These are phyloP conservation scores for Leptoteleia sp. DNA, from an alignment of 1,140 invertebrate species.

Conservation along the genomic window DNA sequence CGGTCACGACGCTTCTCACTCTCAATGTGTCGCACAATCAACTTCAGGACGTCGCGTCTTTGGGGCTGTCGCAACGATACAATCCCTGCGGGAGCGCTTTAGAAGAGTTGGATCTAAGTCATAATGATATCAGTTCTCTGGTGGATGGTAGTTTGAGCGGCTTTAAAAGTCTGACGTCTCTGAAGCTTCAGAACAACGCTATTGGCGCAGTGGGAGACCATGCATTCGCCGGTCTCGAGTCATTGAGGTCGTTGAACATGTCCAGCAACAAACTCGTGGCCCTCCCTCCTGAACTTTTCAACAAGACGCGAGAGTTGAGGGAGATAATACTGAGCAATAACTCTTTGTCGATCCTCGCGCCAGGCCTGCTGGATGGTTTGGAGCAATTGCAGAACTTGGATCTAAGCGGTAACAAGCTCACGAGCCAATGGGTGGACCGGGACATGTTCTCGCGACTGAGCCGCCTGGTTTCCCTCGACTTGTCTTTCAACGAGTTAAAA, in stretches of 20 bases:
- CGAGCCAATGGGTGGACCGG: slow-evolving; percentile 88
- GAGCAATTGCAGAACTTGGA: slow-evolving; percentile 89
- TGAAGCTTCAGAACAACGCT: slow-evolving; percentile 88
- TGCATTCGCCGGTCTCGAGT: slow-evolving; percentile 85
- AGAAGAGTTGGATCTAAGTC: slow-evolving; percentile 87
- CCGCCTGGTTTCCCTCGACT: slow-evolving; percentile 87
- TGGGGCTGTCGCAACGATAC: slow-evolving; percentile 86
- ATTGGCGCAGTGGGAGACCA: slow-evolving; percentile 87
- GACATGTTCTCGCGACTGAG: slow-evolving; percentile 89
- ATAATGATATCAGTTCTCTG: slow-evolving; percentile 86
- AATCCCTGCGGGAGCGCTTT: slow-evolving; percentile 84
- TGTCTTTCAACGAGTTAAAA: slow-evolving; percentile 87
- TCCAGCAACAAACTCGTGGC: slow-evolving; percentile 89
- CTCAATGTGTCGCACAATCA: slow-evolving; percentile 90
- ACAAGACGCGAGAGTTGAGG: slow-evolving; percentile 84
- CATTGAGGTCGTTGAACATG: slow-evolving; percentile 87
- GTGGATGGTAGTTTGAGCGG: slow-evolving; percentile 86
- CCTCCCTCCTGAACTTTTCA: slow-evolving; percentile 88
- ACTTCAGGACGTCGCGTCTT: slow-evolving; percentile 87
- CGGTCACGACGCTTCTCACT: slow-evolving; percentile 85
- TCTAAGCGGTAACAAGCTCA: slow-evolving; percentile 89
- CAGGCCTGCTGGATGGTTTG: slow-evolving; percentile 88
- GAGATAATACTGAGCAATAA: slow-evolving; percentile 91
- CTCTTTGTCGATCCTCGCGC: slow-evolving; percentile 87
- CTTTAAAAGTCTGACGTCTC: slow-evolving; percentile 84